Conservation (phyloP, 2,797 vertebrate genomes). For the Cyprinella venusta region DNA sequence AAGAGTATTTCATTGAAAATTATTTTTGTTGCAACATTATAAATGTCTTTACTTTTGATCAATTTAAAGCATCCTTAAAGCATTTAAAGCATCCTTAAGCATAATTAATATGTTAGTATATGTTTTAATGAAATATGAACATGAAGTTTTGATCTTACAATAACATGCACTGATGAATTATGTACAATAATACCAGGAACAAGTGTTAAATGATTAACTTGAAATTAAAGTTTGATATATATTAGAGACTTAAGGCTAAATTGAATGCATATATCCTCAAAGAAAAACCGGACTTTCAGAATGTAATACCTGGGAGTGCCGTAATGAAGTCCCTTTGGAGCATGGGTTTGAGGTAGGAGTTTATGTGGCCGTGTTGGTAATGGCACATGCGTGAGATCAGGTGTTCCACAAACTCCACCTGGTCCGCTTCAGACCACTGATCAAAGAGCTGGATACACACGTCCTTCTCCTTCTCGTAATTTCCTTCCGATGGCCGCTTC, state of each 20-base stretch:
- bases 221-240: not conserved
- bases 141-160: not conserved
- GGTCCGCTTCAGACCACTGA: slow-evolving; percentile 98
- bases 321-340: slow-evolving; percentile 99
- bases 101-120: no score
- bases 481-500: slow-evolving; percentile 87
- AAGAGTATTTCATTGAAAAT: no score
- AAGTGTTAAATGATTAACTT: not conserved
- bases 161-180: not conserved
- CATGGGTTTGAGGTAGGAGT: slow-evolving; percentile 99
- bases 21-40: no score
- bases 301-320: slow-evolving; percentile 89
- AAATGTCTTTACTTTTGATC: no score
- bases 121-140: not conserved
- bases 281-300: slow-evolving; percentile 3
- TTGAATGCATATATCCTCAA: not conserved
- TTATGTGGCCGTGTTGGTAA: slow-evolving; percentile 99
- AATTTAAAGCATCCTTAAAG: no score
- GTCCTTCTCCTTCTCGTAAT: slow-evolving; percentile 89
- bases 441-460: slow-evolving; percentile 89
- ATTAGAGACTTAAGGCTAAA: not conserved
- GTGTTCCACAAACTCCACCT: slow-evolving; percentile 98
- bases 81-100: no score
- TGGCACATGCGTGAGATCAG: slow-evolving; percentile 99
- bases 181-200: not conserved